Evolutionary conservation across 1,140 invertebrate species (phyloP).

Genomic region (Anoplophora glabripennis): DNA sequence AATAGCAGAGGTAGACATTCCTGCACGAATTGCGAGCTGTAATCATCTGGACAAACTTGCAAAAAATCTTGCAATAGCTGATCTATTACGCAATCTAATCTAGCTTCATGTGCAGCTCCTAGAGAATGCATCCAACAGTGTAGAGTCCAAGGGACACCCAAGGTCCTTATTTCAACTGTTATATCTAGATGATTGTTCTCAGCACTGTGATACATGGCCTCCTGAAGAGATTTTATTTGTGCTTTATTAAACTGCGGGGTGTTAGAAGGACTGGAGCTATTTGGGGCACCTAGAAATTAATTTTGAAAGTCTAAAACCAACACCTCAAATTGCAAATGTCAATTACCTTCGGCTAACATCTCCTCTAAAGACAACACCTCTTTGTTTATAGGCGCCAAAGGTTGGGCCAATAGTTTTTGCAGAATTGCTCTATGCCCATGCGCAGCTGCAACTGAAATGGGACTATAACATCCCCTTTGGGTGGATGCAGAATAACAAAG

Average conservation of each 20-base stretch:
- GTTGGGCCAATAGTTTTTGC: slow-evolving; percentile 76
- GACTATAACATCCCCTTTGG: slow-evolving; percentile 78
- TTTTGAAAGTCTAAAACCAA: not conserved
- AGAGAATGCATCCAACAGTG: slow-evolving; percentile 91
- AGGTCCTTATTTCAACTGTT: slow-evolving; percentile 75
- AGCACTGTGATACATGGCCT: slow-evolving; percentile 89
- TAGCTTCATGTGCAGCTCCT: slow-evolving; percentile 74
- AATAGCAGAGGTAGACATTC: slow-evolving; percentile 86
- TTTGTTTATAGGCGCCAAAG: slow-evolving; percentile 61
- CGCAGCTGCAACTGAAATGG: slow-evolving; percentile 81
- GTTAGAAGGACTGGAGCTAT: slow-evolving; percentile 27
- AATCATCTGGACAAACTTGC: slow-evolving; percentile 81
- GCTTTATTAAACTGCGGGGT: slow-evolving; percentile 70
- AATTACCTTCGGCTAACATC: slow-evolving; percentile 79
- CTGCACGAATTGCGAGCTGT: slow-evolving; percentile 83
- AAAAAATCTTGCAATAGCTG: slow-evolving; percentile 87
- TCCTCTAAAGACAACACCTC: slow-evolving; percentile 86
- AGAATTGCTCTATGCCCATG: slow-evolving; percentile 77
- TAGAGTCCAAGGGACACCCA: slow-evolving; percentile 84
- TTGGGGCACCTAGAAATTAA: slow-evolving; percentile 28
- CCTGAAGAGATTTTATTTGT: slow-evolving; percentile 80
- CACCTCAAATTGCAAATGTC: not conserved
- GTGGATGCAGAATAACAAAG: slow-evolving; percentile 81
- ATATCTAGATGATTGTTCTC: slow-evolving; percentile 88
- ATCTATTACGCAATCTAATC: slow-evolving; percentile 82